Evolutionary conservation across 2,113 vertebrate species (phyloP), one percentile per base, ranked within the genome.

Genomic region (Myrmecobius fasciatus): DNA sequence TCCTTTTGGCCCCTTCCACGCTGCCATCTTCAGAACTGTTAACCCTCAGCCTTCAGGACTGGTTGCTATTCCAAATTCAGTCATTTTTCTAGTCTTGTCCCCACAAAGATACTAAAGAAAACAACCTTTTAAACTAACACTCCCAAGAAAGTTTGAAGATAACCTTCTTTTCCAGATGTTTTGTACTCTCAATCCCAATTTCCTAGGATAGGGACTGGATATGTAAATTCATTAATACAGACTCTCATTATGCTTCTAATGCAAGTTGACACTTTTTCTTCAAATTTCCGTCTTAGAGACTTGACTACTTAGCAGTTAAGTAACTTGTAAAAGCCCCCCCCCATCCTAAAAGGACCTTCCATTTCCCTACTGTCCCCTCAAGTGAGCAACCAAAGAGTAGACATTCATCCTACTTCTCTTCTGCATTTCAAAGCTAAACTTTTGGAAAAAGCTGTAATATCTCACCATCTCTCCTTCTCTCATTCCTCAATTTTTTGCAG

Each of bases 131-230:
- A 56, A 88, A 25, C 8, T 17, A 36, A 54, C 8, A 54, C 52
- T 96, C 48, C 90, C 24, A 4, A 91, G 88, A 92, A 75, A 47
- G 54, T 48, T 93, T 92, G 25, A 92, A 91, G 56, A 43, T 91
- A 14, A 54, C 11, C 26, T 43, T 25, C 6, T 52, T 92, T 93
- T 96, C 95, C 60, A 52, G 90, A 90, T 52, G 20, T 46, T 17
- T 26, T 89, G 6, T 10, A 2, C 25, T 89, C 67, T 43, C 89
- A 1, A 90, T 25, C 3, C 51, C 60, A 67, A 67, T 36, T 67
- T 36, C 60, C 60, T 67, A 36, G 31, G 56, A 36, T 31, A 17
- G 11, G 28, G 56, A 36, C 3, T 67, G 31, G 60, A 14, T 12
- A 36, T 67, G 31, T 67, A 17, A 67, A 67, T 67, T 67, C 31